Percentiles rank a stretch among this genome's conserved stretches.
These are phyloP conservation scores for Dendrolimus kikuchii DNA, from an alignment of 1,140 invertebrate species.

Conservation along the genomic window DNA sequence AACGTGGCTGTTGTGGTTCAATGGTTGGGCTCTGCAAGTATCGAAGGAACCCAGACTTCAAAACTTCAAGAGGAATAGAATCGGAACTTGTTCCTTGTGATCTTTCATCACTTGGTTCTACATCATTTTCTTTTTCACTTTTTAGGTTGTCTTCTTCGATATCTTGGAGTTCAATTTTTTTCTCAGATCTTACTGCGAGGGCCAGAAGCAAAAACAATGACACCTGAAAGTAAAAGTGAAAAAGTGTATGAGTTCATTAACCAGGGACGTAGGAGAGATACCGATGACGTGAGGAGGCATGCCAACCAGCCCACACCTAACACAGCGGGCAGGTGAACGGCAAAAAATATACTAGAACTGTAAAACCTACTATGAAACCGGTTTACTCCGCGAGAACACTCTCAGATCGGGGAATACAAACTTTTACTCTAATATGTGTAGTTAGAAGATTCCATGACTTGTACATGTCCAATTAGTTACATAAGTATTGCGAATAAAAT, in stretches of 20 bases:
- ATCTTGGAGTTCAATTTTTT: slow-evolving; percentile 67
- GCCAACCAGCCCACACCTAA: slow-evolving; percentile 24
- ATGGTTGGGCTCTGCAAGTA: slow-evolving; percentile 37
- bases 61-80: slow-evolving; percentile 34
- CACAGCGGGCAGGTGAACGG: slow-evolving; percentile 49
- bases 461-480: slow-evolving; percentile 11
- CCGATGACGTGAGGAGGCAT: slow-evolving; percentile 28
- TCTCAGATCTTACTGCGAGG: slow-evolving; percentile 40
- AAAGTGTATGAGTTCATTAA: slow-evolving; percentile 23
- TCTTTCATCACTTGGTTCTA: slow-evolving; percentile 16
- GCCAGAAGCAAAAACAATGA: slow-evolving; percentile 37
- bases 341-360: slow-evolving; percentile 50
- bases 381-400: slow-evolving; percentile 31
- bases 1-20: slow-evolving; percentile 36
- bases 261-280: slow-evolving; percentile 15
- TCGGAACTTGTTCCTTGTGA: slow-evolving; percentile 22
- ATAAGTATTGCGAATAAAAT: too few relatives aligned
- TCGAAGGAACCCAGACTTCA: slow-evolving; percentile 43
- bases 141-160: slow-evolving; percentile 69
- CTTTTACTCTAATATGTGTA: slow-evolving; percentile 66
- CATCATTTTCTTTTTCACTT: slow-evolving; percentile 51
- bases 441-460: slow-evolving; percentile 50
- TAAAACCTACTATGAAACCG: slow-evolving; percentile 47
- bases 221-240: slow-evolving; percentile 61
- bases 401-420: slow-evolving; percentile 48